phyloP scores from a whole-genome alignment of 2,797 vertebrate species.

The Bucorvus abyssinicus region DNA sequence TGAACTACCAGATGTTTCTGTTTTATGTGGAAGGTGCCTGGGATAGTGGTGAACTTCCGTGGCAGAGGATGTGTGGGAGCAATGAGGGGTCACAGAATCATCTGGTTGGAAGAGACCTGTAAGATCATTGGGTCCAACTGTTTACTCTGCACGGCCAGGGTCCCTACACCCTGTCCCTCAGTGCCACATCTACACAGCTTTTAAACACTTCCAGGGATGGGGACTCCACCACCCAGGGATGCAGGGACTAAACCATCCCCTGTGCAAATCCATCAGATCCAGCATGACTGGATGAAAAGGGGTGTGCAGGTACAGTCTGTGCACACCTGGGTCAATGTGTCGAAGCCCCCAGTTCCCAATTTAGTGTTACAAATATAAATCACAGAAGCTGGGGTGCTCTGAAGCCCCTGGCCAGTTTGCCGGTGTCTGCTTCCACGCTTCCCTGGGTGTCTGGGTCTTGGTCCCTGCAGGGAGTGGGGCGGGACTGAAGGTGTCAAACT shows the following conservation, averaged over 20 bases:
- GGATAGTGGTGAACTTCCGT: not conserved
- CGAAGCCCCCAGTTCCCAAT: not conserved
- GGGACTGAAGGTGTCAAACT: not conserved
- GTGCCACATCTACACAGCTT: too few species aligned
- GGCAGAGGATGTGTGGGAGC: not conserved
- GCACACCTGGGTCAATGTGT: fast-evolving
- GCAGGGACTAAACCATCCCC: too few species aligned
- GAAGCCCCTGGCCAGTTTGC: too few species aligned
- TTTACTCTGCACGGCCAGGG: too few species aligned
- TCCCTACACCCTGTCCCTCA: too few species aligned
- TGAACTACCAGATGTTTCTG: not conserved
- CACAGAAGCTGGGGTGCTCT: not conserved
- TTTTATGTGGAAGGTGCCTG: not conserved
- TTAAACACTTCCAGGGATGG: too few species aligned
- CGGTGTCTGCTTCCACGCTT: not conserved
- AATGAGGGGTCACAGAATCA: not conserved
- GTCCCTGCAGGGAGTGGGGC: fast-evolving
- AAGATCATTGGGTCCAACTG: too few species aligned
- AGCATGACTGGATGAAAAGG: not conserved
- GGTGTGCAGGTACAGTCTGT: fast-evolving
- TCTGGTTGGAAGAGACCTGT: too few species aligned
- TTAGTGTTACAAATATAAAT: fast-evolving
- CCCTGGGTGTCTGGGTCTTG: not conserved
- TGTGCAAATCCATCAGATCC: not conserved
- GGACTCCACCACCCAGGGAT: not conserved